phyloP scores from a whole-genome alignment of 37 sponge, comb jelly and placozoan species.

The Agelas oroides region DNA sequence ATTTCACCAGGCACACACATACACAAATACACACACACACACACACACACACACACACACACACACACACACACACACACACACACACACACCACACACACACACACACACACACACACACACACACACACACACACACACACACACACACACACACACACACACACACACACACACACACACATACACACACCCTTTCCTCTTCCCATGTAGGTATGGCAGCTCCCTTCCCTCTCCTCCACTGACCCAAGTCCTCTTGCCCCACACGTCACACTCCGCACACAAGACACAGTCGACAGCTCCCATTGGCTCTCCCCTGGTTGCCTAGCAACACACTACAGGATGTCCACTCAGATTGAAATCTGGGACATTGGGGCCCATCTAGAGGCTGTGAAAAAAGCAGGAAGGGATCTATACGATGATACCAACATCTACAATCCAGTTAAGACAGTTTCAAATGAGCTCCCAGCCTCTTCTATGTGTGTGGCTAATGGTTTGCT shows the following conservation, averaged over 20 bases:
- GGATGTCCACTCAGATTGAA: neutral
- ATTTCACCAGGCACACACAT: no score
- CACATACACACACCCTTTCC: neutral
- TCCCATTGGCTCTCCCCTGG: slow-evolving; percentile 14
- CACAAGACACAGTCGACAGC: slow-evolving; percentile 4
- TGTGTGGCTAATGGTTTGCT: slow-evolving; percentile 19
- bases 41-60: no score
- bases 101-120: no score
- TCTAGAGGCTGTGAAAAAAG: neutral
- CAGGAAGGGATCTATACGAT: neutral
- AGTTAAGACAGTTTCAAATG: neutral
- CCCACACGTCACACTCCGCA: slow-evolving; percentile 11
- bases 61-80: no score
- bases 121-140: no score
- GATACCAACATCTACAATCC: slow-evolving; percentile 28
- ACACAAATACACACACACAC: no score
- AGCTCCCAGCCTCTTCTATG: neutral
- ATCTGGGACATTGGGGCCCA: slow-evolving; percentile 23
- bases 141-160: no score
- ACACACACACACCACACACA: no score
- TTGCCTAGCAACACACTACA: slow-evolving; percentile 10
- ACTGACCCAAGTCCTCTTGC: slow-evolving; percentile 20
- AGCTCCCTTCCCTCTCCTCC: slow-evolving; percentile 2
- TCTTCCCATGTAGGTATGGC: slow-evolving; percentile 1
- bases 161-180: no score